These are phyloP conservation scores for Trachelus iudaicus DNA, from an alignment of 2,888 invertebrate genomes.

Conservation along the genomic window DNA sequence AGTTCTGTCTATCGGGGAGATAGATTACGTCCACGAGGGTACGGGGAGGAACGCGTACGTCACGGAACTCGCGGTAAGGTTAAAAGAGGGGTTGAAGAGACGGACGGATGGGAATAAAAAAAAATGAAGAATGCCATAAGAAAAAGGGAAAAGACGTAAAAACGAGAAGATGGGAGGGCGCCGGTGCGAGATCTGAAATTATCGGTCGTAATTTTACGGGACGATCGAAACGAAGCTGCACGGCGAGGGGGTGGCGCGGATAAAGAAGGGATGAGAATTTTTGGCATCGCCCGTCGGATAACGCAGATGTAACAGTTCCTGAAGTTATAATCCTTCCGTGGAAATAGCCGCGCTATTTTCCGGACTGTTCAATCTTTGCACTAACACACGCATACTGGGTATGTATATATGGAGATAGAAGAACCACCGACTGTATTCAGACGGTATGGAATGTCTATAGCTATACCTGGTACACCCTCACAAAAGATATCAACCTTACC, in stretches of 20 bases:
- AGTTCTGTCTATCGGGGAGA: no score
- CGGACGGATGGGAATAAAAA: no score
- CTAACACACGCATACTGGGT: no score
- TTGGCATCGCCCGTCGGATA: background rate
- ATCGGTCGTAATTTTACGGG: background rate
- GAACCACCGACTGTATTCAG: no score
- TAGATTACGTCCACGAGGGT: no score
- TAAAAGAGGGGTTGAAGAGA: background rate
- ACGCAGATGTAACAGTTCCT: background rate
- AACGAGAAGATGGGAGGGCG: background rate
- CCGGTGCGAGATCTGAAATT: background rate
- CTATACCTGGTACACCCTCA: no score
- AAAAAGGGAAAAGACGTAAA: no score
- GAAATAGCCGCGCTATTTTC: background rate
- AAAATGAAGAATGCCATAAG: no score
- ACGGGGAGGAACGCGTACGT: background rate
- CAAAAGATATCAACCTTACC: no score
- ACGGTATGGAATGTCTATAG: no score
- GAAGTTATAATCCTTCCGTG: conserved; percentile 1
- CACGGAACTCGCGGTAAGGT: background rate
- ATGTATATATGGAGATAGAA: no score
- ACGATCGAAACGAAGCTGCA: background rate
- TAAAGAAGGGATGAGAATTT: background rate
- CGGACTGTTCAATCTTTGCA: background rate
- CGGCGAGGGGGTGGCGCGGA: background rate